phyloP scores from a whole-genome alignment of 2,888 invertebrate species.

The Endomychus coccineus region DNA sequence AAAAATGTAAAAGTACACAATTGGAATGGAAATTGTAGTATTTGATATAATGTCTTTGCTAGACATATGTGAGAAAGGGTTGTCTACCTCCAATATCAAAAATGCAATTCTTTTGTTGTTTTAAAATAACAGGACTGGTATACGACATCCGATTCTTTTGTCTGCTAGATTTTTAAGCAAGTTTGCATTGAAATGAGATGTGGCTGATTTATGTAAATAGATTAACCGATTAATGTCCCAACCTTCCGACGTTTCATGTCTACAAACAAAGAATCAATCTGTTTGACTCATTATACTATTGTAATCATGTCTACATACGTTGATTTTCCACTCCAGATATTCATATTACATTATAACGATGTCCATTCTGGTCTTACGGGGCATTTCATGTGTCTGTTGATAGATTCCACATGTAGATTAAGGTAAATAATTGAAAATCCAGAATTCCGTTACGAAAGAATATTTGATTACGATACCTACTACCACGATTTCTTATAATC shows the following conservation, averaged over 20 bases:
- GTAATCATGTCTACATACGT: constrained; percentile 38
- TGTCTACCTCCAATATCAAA: constrained; percentile 17
- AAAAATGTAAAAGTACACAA: too few species aligned
- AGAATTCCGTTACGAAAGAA: constrained; percentile 2
- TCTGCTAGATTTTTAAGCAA: constrained; percentile 33
- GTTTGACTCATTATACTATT: constrained; percentile 40
- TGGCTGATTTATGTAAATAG: constrained; percentile 40
- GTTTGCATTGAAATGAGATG: constrained; percentile 38
- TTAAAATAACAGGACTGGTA: constrained; percentile 16
- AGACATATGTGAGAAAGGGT: too few species aligned
- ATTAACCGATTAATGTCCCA: constrained; percentile 40
- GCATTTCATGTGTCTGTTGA: constrained; percentile 9
- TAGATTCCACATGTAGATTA: constrained; percentile 13
- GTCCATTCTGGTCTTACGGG: constrained; percentile 14
- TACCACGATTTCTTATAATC: too few species aligned
- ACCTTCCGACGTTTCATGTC: constrained; percentile 36
- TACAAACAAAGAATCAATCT: constrained; percentile 40
- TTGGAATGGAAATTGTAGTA: too few species aligned
- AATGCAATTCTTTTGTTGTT: constrained; percentile 16
- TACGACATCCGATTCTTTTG: constrained; percentile 29
- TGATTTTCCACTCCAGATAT: constrained; percentile 38
- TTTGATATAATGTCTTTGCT: too few species aligned
- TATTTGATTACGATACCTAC: too few species aligned
- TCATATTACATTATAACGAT: constrained; percentile 29
- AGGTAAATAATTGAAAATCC: constrained; percentile 10